These are phyloP conservation scores for Babyrousa celebensis DNA, from an alignment of 2,797 vertebrate genomes.

Conservation along the genomic window DNA sequence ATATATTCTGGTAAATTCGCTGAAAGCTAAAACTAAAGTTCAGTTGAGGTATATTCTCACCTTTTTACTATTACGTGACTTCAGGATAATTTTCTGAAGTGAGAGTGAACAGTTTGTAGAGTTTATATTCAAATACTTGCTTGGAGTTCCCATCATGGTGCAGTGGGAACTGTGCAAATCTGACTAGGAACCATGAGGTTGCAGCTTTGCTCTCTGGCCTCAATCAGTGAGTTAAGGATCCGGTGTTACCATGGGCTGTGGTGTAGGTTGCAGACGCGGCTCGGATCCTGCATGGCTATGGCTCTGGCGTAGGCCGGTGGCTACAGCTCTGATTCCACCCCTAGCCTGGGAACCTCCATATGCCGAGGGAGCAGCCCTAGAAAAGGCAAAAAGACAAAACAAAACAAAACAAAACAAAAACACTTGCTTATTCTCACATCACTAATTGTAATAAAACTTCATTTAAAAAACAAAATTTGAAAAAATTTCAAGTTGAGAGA, in stretches of 20 bases:
- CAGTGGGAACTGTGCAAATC: too few species aligned
- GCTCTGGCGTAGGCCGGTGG: too few species aligned
- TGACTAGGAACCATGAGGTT: too few species aligned
- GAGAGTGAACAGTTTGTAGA: neutral
- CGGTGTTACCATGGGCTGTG: too few species aligned
- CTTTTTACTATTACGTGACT: neutral
- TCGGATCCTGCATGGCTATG: too few species aligned
- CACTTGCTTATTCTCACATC: neutral
- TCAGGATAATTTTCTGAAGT: neutral
- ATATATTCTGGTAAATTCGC: neutral
- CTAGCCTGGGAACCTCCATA: too few species aligned
- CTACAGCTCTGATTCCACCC: too few species aligned
- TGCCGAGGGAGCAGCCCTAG: too few species aligned
- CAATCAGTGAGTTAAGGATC: too few species aligned
- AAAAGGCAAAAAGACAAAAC: too few species aligned
- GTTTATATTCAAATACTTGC: neutral
- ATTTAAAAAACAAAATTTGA: neutral
- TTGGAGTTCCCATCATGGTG: neutral
- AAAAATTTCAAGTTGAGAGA: neutral
- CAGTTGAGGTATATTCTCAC: neutral
- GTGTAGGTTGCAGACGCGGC: too few species aligned
- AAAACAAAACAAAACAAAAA: neutral
- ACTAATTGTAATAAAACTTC: neutral
- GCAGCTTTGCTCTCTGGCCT: too few species aligned
- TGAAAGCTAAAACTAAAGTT: neutral